Conservation (phyloP, 2,113 vertebrate species). For the Hemicordylus capensis region DNA sequence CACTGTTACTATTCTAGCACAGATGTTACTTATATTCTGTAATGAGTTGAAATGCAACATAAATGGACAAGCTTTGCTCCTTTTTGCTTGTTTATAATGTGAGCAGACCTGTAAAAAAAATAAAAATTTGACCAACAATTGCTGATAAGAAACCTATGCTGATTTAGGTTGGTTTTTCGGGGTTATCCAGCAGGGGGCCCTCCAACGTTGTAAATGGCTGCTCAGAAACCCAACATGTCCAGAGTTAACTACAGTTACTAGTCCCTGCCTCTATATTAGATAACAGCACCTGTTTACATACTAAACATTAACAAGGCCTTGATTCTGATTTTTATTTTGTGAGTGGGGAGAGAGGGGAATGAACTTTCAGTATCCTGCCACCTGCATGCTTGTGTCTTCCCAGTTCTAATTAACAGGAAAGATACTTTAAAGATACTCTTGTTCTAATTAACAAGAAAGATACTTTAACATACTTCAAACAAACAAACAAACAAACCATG, state of each 20-base stretch:
- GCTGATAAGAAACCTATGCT: background rate
- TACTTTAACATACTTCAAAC: too few relatives aligned
- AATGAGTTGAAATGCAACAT: background rate
- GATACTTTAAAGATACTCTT: fast-evolving
- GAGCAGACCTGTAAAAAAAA: too few relatives aligned
- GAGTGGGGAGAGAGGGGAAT: background rate
- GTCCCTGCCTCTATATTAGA: fast-evolving
- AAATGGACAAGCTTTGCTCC: background rate
- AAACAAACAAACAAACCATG: too few relatives aligned
- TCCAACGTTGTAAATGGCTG: constrained; percentile 44
- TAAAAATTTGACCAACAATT: constrained; percentile 13
- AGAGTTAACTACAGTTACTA: background rate
- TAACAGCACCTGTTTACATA: background rate
- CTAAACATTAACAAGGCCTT: background rate
- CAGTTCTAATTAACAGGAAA: background rate
- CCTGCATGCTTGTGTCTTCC: background rate
- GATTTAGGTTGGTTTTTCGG: background rate
- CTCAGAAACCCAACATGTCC: background rate
- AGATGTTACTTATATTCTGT: background rate
- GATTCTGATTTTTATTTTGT: fast-evolving
- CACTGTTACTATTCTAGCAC: background rate
- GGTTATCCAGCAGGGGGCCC: constrained; percentile 68
- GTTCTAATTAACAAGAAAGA: too few relatives aligned
- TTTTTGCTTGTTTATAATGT: background rate
- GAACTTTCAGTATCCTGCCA: background rate